Evolutionary conservation across 2,113 vertebrate genomes (phyloP).

Genomic region (Siphamia tubifer): DNA sequence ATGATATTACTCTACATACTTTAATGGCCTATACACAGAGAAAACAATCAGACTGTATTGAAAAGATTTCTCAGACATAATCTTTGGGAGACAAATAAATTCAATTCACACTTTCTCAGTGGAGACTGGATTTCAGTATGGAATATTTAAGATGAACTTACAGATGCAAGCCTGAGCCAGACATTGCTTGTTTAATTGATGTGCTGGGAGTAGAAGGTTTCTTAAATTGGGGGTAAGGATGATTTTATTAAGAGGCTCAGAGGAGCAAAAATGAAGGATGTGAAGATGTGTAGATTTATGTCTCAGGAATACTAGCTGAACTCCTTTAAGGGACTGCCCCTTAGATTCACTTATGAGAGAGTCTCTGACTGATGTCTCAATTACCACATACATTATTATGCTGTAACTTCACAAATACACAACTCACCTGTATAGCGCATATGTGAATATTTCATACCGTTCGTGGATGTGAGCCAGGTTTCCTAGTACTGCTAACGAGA

Average conservation of each 20-base stretch:
- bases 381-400: slow-evolving; percentile 27
- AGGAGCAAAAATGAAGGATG: slow-evolving; percentile 51
- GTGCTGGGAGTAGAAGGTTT: slow-evolving; percentile 35
- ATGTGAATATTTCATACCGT: not conserved
- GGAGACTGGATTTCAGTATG: slow-evolving; percentile 37
- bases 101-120: slow-evolving; percentile 37
- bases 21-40: not conserved
- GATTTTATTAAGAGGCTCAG: slow-evolving; percentile 60
- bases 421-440: not conserved
- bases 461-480: not conserved
- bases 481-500: not conserved
- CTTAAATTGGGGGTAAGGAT: slow-evolving; percentile 40
- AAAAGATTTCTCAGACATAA: slow-evolving; percentile 20
- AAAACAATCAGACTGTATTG: not conserved
- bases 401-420: not conserved
- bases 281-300: slow-evolving; percentile 36
- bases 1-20: not conserved
- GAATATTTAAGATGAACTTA: slow-evolving; percentile 46
- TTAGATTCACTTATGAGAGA: slow-evolving; percentile 34
- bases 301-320: slow-evolving; percentile 45
- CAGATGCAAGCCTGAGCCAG: slow-evolving; percentile 37
- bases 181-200: slow-evolving; percentile 58
- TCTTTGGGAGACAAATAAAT: slow-evolving; percentile 17
- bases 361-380: slow-evolving; percentile 54
- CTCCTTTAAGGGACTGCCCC: slow-evolving; percentile 41